Percentiles rank a stretch among this genome's conserved stretches.
phyloP scores from a whole-genome alignment of 2,888 invertebrate species.

The Penaeus monodon region DNA sequence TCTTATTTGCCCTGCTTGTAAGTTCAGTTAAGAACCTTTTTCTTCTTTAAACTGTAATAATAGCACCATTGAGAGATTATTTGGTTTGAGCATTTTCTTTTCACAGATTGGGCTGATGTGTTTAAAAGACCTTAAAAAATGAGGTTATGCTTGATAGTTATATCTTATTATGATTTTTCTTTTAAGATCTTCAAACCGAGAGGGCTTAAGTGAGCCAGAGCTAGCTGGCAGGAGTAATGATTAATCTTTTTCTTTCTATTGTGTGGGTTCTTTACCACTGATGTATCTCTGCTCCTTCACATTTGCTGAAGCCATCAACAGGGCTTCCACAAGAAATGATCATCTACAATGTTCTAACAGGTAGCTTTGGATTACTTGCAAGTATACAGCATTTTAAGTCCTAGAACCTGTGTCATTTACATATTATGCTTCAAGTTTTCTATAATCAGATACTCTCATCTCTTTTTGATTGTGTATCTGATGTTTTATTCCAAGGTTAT shows the following conservation, averaged over 20 bases:
- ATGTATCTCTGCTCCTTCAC: constrained; percentile 79
- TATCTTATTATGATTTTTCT: neutral
- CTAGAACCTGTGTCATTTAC: too few species aligned
- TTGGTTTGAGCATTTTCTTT: too few species aligned
- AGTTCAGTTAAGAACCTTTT: too few species aligned
- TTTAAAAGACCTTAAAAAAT: neutral
- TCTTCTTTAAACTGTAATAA: too few species aligned
- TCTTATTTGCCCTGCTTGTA: too few species aligned
- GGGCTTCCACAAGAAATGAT: constrained; percentile 83
- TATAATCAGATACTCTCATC: too few species aligned
- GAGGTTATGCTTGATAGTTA: neutral
- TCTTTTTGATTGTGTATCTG: too few species aligned
- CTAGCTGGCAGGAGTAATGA: constrained; percentile 74
- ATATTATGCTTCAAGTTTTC: too few species aligned
- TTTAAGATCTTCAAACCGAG: constrained; percentile 53
- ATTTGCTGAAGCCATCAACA: constrained; percentile 81
- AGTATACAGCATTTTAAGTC: neutral
- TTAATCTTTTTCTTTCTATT: constrained; percentile 78
- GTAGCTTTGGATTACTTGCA: constrained; percentile 71
- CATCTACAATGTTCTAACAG: constrained; percentile 80
- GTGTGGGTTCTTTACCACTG: constrained; percentile 80
- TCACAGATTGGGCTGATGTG: too few species aligned
- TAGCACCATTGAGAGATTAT: too few species aligned
- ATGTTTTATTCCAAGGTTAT: too few species aligned
- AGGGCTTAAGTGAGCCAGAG: constrained; percentile 58